Evolutionary conservation across 2,888 invertebrate species (phyloP).

Genomic region (Perizoma affinitatum): DNA sequence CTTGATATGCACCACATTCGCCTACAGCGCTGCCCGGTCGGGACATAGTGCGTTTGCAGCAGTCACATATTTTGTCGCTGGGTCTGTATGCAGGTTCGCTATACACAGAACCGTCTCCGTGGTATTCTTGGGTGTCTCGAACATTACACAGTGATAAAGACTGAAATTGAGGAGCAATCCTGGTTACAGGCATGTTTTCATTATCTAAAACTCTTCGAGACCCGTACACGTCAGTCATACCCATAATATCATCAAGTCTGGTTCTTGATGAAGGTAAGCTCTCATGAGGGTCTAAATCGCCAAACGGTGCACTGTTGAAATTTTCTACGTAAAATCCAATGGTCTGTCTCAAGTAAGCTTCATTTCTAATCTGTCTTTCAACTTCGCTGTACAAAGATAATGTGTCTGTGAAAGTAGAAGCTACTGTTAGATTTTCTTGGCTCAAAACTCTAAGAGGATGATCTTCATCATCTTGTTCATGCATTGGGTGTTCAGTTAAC

Average conservation of each 20-base stretch:
- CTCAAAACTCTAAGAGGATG: conserved; percentile 95
- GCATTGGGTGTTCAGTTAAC: conserved; percentile 86
- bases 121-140: conserved; percentile 86
- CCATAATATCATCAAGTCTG: conserved; percentile 92
- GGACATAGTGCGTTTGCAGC: conserved; percentile 88
- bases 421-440: conserved; percentile 95
- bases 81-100: conserved; percentile 92
- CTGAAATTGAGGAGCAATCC: conserved; percentile 87
- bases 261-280: conserved; percentile 74
- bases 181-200: conserved; percentile 79
- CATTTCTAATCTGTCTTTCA: conserved; percentile 86
- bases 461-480: conserved; percentile 89
- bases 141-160: conserved; percentile 89
- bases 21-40: conserved; percentile 87
- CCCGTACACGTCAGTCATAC: conserved; percentile 91
- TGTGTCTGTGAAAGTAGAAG: conserved; percentile 94
- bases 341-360: conserved; percentile 83
- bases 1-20: conserved; percentile 85
- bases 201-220: conserved; percentile 91
- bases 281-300: conserved; percentile 76
- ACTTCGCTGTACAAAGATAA: conserved; percentile 87
- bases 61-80: conserved; percentile 90
- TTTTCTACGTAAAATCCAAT: conserved; percentile 84
- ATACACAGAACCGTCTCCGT: conserved; percentile 91
- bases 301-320: conserved; percentile 64